These are phyloP conservation scores for Spheniscus humboldti DNA, from an alignment of 2,797 vertebrate species.

Conservation along the genomic window DNA sequence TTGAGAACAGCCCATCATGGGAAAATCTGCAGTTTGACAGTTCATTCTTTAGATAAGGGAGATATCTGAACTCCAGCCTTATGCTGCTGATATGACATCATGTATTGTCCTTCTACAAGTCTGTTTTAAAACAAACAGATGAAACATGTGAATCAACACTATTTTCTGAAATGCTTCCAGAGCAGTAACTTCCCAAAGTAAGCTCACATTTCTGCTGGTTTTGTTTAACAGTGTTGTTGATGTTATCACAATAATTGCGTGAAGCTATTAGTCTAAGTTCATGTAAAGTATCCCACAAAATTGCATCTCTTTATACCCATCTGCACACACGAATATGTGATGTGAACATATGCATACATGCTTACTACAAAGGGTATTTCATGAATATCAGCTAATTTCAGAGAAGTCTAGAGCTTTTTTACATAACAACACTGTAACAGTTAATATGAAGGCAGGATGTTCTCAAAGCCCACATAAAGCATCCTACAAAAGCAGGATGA, in stretches of 20 bases:
- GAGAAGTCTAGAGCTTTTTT: neutral
- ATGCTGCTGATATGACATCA: neutral
- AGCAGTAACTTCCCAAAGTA: neutral
- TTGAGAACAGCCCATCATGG: neutral
- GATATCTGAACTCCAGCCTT: neutral
- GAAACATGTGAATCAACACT: neutral
- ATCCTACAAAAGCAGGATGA: neutral
- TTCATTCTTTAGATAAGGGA: neutral
- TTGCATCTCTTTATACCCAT: neutral
- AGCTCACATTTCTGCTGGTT: neutral
- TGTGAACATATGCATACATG: too few relatives aligned
- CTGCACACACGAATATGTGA: neutral
- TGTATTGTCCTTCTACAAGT: neutral
- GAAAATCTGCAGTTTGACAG: neutral
- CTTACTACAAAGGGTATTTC: neutral
- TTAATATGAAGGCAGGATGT: neutral
- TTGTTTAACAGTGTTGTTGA: neutral
- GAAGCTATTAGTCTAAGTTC: neutral
- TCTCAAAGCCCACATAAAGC: neutral
- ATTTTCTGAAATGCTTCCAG: neutral
- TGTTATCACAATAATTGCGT: neutral
- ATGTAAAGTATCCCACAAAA: neutral
- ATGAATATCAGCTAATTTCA: neutral
- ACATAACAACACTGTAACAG: neutral
- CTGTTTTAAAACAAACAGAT: neutral